Evolutionary conservation across 2,888 invertebrate species (phyloP).

Genomic region (Drosophila parthenogenetica): DNA sequence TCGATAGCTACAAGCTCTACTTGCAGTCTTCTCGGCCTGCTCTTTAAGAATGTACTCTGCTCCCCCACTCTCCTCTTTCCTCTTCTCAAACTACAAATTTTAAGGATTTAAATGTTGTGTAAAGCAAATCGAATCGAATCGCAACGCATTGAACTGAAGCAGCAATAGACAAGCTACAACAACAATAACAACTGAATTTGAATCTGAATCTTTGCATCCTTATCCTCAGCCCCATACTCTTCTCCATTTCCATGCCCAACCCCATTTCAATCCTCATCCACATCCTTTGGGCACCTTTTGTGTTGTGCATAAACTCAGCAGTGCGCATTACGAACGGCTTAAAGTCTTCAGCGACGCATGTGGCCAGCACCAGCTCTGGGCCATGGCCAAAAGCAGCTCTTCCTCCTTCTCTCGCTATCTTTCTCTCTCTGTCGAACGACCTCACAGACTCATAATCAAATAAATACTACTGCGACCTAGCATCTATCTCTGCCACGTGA

Average conservation of each 20-base stretch:
- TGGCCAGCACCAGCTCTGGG: conserved; percentile 27
- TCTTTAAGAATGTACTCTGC: neutral
- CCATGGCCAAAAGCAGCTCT: conserved; percentile 15
- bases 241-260: conserved; percentile 15
- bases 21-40: conserved; percentile 1
- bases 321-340: conserved; percentile 84
- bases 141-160: conserved; percentile 29
- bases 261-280: conserved; percentile 30
- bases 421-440: neutral
- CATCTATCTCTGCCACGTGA: conserved; percentile 54
- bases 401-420: neutral
- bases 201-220: neutral
- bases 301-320: conserved; percentile 80
- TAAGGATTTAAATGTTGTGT: conserved; percentile 75
- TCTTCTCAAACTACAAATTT: conserved; percentile 62
- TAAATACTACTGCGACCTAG: conserved; percentile 55
- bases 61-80: too few relatives aligned
- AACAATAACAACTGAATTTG: conserved; percentile 23
- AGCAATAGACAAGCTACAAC: conserved; percentile 30
- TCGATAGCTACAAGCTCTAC: too few relatives aligned
- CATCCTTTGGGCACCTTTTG: conserved; percentile 74
- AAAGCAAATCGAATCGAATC: conserved; percentile 52
- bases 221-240: conserved; percentile 8
- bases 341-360: conserved; percentile 79
- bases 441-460: conserved; percentile 68